These are phyloP conservation scores for Acanthosepion lycidas DNA, from an alignment of 2,888 invertebrate species.

Conservation along the genomic window DNA sequence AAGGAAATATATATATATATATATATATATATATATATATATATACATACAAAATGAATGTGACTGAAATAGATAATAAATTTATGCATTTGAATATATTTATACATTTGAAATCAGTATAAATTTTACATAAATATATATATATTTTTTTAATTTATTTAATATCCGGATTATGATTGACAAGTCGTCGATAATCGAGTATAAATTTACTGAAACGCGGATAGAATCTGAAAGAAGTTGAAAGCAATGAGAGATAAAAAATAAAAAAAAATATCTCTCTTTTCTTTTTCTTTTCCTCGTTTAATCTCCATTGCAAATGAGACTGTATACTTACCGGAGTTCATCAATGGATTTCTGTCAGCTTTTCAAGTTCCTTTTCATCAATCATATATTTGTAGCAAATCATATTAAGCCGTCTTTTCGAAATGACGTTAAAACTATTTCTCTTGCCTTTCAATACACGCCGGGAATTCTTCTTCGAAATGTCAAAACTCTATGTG, in stretches of 20 bases:
- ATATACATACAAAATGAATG: too few relatives aligned
- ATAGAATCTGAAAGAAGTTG: neutral
- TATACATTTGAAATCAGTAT: too few relatives aligned
- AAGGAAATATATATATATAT: too few relatives aligned
- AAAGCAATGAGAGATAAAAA: neutral
- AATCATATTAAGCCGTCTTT: neutral
- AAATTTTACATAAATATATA: too few relatives aligned
- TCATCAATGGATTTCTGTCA: neutral
- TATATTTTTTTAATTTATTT: too few relatives aligned
- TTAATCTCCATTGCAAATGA: neutral
- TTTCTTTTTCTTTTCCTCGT: too few relatives aligned
- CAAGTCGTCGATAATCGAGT: neutral
- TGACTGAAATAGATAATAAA: too few relatives aligned
- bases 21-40: too few relatives aligned
- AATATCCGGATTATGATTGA: neutral
- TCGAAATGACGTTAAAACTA: too few relatives aligned
- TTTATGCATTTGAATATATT: too few relatives aligned
- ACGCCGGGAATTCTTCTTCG: neutral
- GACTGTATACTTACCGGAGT: neutral
- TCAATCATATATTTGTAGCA: neutral
- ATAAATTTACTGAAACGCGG: neutral
- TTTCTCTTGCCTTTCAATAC: neutral
- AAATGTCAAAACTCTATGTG: neutral
- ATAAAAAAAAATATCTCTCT: neutral
- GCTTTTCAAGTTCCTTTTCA: neutral